Percentiles rank a stretch among this genome's conserved stretches.
Conservation (phyloP, 2,113 vertebrate genomes). For the Megalops atlanticus region DNA sequence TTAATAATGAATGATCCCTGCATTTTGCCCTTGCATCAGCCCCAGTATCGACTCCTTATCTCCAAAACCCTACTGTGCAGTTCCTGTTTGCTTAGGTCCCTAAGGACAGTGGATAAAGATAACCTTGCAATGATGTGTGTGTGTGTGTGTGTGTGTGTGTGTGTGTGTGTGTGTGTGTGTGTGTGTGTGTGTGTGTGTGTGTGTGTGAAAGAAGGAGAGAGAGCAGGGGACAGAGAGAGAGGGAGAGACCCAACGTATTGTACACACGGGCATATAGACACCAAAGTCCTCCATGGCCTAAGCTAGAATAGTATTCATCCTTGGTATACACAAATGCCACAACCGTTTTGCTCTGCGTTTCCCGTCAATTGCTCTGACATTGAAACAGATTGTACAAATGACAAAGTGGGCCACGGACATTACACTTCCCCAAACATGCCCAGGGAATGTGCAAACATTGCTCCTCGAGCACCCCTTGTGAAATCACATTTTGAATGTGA, state of each 20-base stretch:
- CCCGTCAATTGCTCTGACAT: background rate
- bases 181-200: too few species aligned
- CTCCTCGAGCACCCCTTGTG: background rate
- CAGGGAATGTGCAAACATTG: background rate
- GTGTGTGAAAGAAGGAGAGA: too few species aligned
- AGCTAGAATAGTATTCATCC: background rate
- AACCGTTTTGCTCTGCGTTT: background rate
- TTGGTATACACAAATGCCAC: background rate
- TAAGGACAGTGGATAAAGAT: conserved; percentile 2
- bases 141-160: background rate
- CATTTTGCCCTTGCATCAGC: conserved; percentile 24
- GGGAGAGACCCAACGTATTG: background rate
- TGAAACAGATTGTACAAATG: background rate
- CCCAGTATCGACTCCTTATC: conserved; percentile 19
- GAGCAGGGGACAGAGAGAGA: background rate
- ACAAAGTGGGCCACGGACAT: background rate
- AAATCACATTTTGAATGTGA: background rate
- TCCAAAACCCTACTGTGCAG: conserved; percentile 13
- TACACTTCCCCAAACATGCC: background rate
- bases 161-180: background rate
- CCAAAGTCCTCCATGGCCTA: background rate
- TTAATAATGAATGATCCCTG: conserved; percentile 30
- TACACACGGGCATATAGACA: background rate
- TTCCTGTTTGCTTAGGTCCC: conserved; percentile 23
- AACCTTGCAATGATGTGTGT: background rate